These are phyloP conservation scores for Actenoides hombroni DNA, from an alignment of 2,113 vertebrate species.

Conservation along the genomic window DNA sequence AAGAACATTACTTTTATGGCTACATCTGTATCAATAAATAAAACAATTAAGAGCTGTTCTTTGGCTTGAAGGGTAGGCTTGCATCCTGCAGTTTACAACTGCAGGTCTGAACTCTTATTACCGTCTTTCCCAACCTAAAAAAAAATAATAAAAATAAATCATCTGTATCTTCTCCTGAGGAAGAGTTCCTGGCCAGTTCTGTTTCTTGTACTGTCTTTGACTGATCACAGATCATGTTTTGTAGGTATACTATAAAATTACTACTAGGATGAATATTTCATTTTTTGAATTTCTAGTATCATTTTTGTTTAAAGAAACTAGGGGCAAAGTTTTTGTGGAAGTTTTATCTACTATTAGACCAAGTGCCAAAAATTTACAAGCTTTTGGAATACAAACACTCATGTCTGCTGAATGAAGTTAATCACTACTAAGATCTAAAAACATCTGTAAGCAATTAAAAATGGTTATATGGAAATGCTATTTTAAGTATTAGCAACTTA, in stretches of 20 bases:
- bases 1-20: neutral
- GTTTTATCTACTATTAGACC: neutral
- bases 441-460: slow-evolving; percentile 38
- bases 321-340: neutral
- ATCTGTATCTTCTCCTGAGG: neutral
- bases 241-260: neutral
- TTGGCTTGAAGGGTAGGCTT: neutral
- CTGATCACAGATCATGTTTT: neutral
- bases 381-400: neutral
- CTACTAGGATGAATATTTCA: neutral
- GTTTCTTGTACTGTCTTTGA: neutral
- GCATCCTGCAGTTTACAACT: neutral
- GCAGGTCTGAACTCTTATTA: neutral
- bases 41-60: neutral
- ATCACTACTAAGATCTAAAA: neutral
- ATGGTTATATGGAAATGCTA: neutral
- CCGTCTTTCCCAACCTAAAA: neutral
- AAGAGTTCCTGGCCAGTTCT: neutral
- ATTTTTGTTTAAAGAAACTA: neutral
- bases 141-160: neutral
- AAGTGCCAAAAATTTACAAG: neutral
- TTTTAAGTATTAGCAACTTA: neutral
- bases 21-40: neutral
- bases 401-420: slow-evolving; percentile 1
- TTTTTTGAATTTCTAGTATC: neutral